These are phyloP conservation scores for Lymantria dispar DNA, from an alignment of 2,888 invertebrate species.

Conservation along the genomic window DNA sequence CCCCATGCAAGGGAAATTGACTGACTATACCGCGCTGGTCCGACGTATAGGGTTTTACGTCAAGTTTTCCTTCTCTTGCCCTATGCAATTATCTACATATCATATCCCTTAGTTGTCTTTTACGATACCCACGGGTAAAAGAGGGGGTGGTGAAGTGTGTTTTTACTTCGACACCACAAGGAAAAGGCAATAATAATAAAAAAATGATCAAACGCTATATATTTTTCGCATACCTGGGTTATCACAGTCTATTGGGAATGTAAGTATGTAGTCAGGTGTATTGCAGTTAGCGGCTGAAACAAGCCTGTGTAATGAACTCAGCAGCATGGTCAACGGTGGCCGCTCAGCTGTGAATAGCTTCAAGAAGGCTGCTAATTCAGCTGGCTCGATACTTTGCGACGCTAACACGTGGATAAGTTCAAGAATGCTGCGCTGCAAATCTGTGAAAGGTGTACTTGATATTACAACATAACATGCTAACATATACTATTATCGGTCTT, in stretches of 20 bases:
- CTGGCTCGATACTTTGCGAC: conserved; percentile 74
- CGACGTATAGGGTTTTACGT: no score
- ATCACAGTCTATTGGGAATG: conserved; percentile 68
- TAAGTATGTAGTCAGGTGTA: conserved; percentile 81
- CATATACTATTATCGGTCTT: no score
- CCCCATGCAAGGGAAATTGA: no score
- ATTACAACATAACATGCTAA: conserved; percentile 1
- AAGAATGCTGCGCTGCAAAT: conserved; percentile 85
- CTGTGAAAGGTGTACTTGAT: conserved; percentile 47
- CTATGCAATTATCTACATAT: no score
- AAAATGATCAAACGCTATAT: background rate
- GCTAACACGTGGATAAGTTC: conserved; percentile 83
- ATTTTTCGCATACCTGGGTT: conserved; percentile 21
- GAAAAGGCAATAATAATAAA: no score
- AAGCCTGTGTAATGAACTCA: conserved; percentile 69
- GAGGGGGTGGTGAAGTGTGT: no score
- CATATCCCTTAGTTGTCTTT: no score
- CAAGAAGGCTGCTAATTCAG: conserved; percentile 82
- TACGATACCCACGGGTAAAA: no score
- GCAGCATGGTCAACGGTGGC: conserved; percentile 75
- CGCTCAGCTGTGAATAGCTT: conserved; percentile 82
- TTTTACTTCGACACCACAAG: no score
- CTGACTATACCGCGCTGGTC: no score
- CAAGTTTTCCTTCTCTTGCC: no score
- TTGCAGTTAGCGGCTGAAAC: conserved; percentile 55